These are phyloP conservation scores for Alaudala cheleensis DNA, from an alignment of 2,113 vertebrate species.

Conservation along the genomic window DNA sequence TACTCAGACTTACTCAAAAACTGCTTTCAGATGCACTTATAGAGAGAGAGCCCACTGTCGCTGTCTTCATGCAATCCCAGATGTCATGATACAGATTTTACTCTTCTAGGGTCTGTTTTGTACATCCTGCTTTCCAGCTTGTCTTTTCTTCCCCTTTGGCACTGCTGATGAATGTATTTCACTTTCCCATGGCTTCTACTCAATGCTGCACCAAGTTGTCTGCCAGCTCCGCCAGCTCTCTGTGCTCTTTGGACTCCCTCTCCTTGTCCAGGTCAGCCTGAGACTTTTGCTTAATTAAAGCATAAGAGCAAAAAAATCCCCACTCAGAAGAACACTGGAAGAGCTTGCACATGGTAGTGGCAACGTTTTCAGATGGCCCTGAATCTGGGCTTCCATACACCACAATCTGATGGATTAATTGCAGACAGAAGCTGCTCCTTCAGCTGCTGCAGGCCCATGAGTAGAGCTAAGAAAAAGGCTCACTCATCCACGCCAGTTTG, in stretches of 20 bases:
- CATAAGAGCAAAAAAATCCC: not conserved
- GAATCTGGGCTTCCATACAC: not conserved
- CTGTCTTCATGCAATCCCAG: not conserved
- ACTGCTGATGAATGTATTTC: not conserved
- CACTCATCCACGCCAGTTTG: not conserved
- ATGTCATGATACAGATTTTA: not conserved
- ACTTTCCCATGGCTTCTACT: not conserved
- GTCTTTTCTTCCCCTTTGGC: not conserved
- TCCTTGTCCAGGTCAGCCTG: not conserved
- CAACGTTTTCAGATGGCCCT: accelerated
- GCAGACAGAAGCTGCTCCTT: not conserved
- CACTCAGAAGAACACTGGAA: not conserved
- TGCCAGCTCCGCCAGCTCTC: not conserved
- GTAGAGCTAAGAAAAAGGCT: not conserved
- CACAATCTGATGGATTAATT: not conserved
- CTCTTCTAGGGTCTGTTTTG: not conserved
- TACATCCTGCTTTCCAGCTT: not conserved
- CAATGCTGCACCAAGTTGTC: accelerated
- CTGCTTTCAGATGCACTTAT: not conserved
- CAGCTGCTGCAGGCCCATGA: not conserved
- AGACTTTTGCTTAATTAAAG: not conserved
- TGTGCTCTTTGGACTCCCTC: not conserved
- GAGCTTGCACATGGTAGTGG: not conserved
- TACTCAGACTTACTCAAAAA: not conserved
- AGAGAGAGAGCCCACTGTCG: not conserved